phyloP scores from a whole-genome alignment of 2,113 vertebrate species.

The Oreotrochilus melanogaster region DNA sequence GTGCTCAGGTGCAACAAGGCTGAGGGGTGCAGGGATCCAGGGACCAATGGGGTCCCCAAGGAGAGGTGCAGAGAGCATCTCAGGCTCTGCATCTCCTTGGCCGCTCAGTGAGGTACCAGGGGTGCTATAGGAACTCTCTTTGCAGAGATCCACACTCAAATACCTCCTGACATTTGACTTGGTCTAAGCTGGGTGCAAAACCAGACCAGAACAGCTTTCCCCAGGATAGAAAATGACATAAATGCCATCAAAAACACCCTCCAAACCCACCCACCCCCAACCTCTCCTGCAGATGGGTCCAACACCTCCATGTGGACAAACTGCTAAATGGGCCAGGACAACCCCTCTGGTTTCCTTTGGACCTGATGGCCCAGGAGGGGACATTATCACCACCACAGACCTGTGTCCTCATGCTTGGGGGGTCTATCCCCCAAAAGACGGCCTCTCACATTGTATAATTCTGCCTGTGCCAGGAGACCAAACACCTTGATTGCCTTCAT shows the following conservation, averaged over 20 bases:
- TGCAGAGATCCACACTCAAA: background rate
- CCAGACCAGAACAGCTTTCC: background rate
- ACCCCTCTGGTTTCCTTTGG: fast-evolving
- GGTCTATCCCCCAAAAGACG: background rate
- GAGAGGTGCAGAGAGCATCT: too few relatives aligned
- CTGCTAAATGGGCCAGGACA: background rate
- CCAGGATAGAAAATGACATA: background rate
- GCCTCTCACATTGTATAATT: background rate
- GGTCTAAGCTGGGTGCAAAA: background rate
- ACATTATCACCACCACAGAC: background rate
- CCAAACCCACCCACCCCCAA: background rate
- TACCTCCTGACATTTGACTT: too few relatives aligned
- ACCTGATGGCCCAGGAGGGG: background rate
- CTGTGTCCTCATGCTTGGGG: fast-evolving
- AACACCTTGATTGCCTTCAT: background rate
- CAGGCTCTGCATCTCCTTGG: too few relatives aligned
- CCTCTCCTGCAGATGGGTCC: fast-evolving
- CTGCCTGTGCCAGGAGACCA: background rate
- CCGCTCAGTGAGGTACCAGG: too few relatives aligned
- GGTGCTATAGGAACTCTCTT: too few relatives aligned
- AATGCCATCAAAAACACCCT: background rate
- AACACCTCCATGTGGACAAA: background rate
- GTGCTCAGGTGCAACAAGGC: too few relatives aligned
- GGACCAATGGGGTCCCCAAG: too few relatives aligned
- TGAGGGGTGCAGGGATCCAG: too few relatives aligned